Conservation (phyloP, 2,797 vertebrate species). For the Toxotes lorentzi region DNA sequence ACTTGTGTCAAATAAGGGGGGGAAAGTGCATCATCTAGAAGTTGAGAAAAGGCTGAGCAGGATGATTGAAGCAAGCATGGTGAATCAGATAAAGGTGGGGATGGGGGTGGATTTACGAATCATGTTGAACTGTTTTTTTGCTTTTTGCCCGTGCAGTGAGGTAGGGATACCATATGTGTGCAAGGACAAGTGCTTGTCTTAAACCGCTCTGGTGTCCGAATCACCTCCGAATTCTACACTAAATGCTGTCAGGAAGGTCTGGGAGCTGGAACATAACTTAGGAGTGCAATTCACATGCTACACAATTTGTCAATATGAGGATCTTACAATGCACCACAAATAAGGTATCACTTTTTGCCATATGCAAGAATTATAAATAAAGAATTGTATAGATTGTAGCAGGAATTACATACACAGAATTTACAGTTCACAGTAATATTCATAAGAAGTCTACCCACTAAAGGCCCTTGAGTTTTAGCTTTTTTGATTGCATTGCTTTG, state of each 20-base stretch:
- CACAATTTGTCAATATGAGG: slow-evolving; percentile 3
- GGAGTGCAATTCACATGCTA: slow-evolving; percentile 30
- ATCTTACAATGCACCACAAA: slow-evolving; percentile 9
- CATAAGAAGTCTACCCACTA: slow-evolving; percentile 13
- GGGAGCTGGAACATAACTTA: slow-evolving; percentile 13
- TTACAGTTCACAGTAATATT: slow-evolving; percentile 43
- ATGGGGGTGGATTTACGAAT: background rate
- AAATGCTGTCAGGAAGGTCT: slow-evolving; percentile 26
- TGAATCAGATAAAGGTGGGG: slow-evolving; percentile 5
- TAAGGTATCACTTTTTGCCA: slow-evolving; percentile 4
- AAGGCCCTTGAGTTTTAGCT: background rate
- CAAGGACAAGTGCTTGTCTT: slow-evolving; percentile 22
- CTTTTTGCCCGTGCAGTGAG: slow-evolving; percentile 36
- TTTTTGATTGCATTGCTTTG: background rate
- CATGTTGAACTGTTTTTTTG: slow-evolving; percentile 17
- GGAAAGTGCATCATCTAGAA: slow-evolving; percentile 78
- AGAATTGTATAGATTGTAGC: slow-evolving; percentile 32
- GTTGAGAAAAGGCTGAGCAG: slow-evolving; percentile 30
- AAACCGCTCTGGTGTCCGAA: slow-evolving; percentile 28
- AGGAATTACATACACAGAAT: slow-evolving; percentile 38
- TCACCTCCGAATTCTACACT: slow-evolving; percentile 16
- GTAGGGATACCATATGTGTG: slow-evolving; percentile 34
- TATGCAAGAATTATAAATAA: slow-evolving; percentile 37
- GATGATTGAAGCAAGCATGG: slow-evolving; percentile 62
- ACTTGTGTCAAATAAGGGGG: slow-evolving; percentile 73